Evolutionary conservation across 92 coral and sea anemone genomes (phyloP).

Genomic region (Virgularia gustaviana): DNA sequence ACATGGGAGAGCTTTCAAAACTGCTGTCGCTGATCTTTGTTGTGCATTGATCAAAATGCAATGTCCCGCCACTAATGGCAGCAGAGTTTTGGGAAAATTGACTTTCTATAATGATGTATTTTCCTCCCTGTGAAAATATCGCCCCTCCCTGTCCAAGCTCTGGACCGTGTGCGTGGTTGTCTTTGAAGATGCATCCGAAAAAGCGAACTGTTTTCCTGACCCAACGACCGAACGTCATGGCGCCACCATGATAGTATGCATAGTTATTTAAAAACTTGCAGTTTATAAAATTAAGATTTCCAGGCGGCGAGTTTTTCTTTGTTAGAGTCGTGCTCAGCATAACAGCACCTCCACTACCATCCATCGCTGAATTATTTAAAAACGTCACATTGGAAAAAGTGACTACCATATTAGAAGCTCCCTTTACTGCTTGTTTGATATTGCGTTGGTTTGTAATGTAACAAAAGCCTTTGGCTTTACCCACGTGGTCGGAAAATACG

Average conservation of each 20-base stretch:
- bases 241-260: constrained; percentile 14
- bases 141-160: constrained; percentile 15
- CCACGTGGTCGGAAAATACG: too few species aligned
- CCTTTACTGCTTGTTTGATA: too few species aligned
- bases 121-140: not conserved
- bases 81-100: constrained; percentile 10
- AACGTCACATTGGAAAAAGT: not conserved
- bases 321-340: not conserved
- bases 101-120: not conserved
- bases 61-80: constrained; percentile 8
- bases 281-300: not conserved
- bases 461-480: too few species aligned
- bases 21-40: not conserved
- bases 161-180: constrained; percentile 6
- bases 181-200: not conserved
- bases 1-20: not conserved
- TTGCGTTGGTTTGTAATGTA: too few species aligned
- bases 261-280: constrained; percentile 5
- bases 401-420: too few species aligned
- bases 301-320: not conserved
- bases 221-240: constrained; percentile 7
- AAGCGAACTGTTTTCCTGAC: not conserved
- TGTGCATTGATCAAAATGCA: not conserved
- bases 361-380: not conserved
- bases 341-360: constrained; percentile 14